Percentiles rank a stretch among this genome's conserved stretches.
Conservation (phyloP, 2,113 vertebrate genomes). For the Puffinus mauretanicus region DNA sequence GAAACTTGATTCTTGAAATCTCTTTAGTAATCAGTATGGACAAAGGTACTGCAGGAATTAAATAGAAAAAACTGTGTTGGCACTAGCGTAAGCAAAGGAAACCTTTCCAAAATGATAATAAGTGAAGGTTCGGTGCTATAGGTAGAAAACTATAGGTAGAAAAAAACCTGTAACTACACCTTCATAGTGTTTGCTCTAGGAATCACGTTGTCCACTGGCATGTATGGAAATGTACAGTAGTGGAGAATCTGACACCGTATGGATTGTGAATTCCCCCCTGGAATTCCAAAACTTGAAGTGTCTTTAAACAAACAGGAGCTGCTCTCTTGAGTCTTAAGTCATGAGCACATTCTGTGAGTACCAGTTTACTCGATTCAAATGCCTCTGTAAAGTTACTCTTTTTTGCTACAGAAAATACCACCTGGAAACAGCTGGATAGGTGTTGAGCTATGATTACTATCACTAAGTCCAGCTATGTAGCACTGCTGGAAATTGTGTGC, state of each 20-base stretch:
- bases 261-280: background rate
- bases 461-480: background rate
- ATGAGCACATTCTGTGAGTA: background rate
- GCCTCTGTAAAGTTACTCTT: background rate
- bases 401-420: background rate
- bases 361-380: background rate
- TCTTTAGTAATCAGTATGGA: background rate
- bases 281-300: background rate
- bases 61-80: background rate
- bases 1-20: background rate
- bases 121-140: background rate
- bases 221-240: background rate
- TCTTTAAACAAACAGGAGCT: background rate
- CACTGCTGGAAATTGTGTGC: background rate
- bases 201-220: background rate
- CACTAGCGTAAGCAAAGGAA: background rate
- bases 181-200: background rate
- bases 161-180: background rate
- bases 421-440: background rate
- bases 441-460: background rate
- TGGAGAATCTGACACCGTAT: background rate
- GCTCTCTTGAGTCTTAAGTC: background rate
- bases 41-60: background rate
- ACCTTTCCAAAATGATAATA: background rate
- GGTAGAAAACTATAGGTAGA: background rate